Evolutionary conservation across 1,140 invertebrate species (phyloP).

Genomic region (Melipona quadrifasciata): DNA sequence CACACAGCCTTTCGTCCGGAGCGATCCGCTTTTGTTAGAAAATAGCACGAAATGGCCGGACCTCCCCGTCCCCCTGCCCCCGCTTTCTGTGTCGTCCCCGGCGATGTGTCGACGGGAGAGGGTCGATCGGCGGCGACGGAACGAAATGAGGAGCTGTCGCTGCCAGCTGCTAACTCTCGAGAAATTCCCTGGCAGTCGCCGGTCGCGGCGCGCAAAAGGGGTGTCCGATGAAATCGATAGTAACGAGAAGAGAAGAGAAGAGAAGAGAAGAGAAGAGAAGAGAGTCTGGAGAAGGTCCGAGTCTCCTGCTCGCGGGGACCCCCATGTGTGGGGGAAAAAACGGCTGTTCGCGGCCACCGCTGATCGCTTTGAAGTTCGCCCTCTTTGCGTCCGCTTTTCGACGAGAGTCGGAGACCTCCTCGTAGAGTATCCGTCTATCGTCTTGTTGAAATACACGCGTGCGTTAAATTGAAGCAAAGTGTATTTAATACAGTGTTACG

Average conservation of each 20-base stretch:
- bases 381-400: not conserved
- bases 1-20: slow-evolving; percentile 22
- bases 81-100: not conserved
- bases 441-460: too few relatives aligned
- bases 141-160: slow-evolving; percentile 78
- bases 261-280: not conserved
- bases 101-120: slow-evolving; percentile 4
- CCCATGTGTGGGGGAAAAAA: not conserved
- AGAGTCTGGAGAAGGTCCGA: slow-evolving; percentile 38
- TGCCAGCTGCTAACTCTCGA: slow-evolving; percentile 77
- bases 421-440: too few relatives aligned
- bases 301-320: slow-evolving; percentile 14
- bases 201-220: slow-evolving; percentile 56
- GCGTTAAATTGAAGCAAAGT: too few relatives aligned
- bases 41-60: slow-evolving; percentile 50
- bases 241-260: slow-evolving; percentile 28
- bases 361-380: not conserved
- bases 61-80: not conserved
- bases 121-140: slow-evolving; percentile 59
- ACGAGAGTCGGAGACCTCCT: not conserved
- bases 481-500: too few relatives aligned
- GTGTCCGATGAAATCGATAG: slow-evolving; percentile 78
- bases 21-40: slow-evolving; percentile 29
- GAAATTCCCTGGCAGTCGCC: slow-evolving; percentile 77
- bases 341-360: not conserved